Evolutionary conservation across 35 echinoderm and acorn worm species (phyloP).

Genomic region (Amphiura filiformis): DNA sequence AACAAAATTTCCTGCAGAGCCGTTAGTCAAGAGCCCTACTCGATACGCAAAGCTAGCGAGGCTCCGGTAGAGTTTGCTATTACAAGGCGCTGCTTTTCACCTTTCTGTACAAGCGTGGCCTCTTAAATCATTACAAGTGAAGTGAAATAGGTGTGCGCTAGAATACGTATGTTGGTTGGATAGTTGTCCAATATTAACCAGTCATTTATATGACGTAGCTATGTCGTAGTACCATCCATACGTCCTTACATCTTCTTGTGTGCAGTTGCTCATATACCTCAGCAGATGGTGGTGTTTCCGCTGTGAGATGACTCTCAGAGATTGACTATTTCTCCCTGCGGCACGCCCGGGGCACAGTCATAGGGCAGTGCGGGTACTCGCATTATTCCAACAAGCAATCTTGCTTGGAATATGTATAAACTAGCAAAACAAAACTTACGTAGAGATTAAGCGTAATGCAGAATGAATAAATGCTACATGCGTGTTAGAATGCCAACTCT

Average conservation of each 20-base stretch:
- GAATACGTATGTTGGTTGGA: not conserved
- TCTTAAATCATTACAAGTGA: slow-evolving; percentile 4
- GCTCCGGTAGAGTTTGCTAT: not conserved
- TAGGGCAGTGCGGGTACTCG: not conserved
- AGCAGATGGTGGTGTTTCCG: not conserved
- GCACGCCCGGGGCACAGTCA: slow-evolving; percentile 3
- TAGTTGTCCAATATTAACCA: not conserved
- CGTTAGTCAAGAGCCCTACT: not conserved
- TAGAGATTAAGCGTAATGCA: not conserved
- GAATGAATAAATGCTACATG: not conserved
- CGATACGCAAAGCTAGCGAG: not conserved
- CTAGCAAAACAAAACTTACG: not conserved
- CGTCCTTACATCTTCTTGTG: not conserved
- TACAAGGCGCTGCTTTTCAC: not conserved
- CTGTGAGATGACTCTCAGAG: not conserved
- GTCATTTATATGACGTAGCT: not conserved
- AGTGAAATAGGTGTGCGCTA: not conserved
- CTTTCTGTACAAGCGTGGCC: not conserved
- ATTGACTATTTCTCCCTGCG: not conserved
- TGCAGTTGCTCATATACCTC: not conserved
- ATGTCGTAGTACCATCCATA: too few species aligned
- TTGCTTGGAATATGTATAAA: not conserved
- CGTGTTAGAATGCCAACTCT: not conserved
- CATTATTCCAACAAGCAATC: slow-evolving; percentile 6
- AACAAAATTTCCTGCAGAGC: not conserved